Base-by-base conservation (phyloP, 2,797 vertebrate genomes). In the Propithecus perrieri region DNA sequence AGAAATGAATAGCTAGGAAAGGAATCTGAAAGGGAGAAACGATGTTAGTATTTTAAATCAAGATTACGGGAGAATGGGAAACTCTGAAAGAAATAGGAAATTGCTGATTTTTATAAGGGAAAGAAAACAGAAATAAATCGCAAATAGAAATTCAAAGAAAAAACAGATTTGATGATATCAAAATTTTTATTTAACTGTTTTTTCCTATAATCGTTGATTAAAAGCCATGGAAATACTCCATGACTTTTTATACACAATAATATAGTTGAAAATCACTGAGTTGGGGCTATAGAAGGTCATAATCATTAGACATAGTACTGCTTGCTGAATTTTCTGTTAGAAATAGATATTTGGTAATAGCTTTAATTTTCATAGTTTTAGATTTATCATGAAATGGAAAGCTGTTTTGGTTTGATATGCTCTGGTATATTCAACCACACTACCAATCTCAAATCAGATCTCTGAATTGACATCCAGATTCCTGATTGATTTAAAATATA, bases 21-120 rank as follows among this genome's bases (percentile, higher is more conserved):
- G 15, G 65, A 91, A 92, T 69, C 83, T 72, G 57, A 38, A 93
- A 96, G 43, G 57, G 86, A 91, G 43, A 93, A 86, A 84, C 91
- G 26, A 59, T 14, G 81, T 93, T 14, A 53, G 18, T 55, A 4
- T 71, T 4, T 87, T 92, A 71, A 84, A 14, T 93, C 61, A 79
- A 84, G 61, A 59, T 75, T 69, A 79, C 35, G 46, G 83, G 35
- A 96, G 24, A 93, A 76, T 46, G 18, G 7, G 13, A 24, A 80
- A 41, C 53, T 86, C 38, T 88, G n/a, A 83, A 63, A 41, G 26
- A 94, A 93, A 61, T 9, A 59, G 38, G 18, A 85, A 84, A 61
- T 9, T 69, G 20, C 43, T 81, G 33, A 28, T 59, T 84, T 97
- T 81, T 95, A 59, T 88, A 80, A 65, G 35, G 8, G 46, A 75